These are phyloP conservation scores for Dryobates pubescens DNA, from an alignment of 2,797 vertebrate genomes.

Conservation along the genomic window DNA sequence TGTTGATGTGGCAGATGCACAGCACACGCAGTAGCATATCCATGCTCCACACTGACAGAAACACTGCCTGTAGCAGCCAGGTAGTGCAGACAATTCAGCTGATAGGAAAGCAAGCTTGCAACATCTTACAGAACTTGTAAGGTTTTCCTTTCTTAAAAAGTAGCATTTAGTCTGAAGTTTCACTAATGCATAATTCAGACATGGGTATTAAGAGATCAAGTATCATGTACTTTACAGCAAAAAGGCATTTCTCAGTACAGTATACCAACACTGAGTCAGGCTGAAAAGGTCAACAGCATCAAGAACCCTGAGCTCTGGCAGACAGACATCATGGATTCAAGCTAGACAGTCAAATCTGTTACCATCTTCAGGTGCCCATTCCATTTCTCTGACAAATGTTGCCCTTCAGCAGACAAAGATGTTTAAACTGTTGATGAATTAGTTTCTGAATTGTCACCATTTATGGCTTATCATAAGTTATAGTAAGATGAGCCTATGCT, in stretches of 20 bases:
- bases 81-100: not conserved
- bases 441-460: not conserved
- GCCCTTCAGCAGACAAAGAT: not conserved
- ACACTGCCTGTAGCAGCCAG: not conserved
- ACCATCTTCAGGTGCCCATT: not conserved
- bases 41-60: not conserved
- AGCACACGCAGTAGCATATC: not conserved
- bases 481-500: not conserved
- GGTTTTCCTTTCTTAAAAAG: not conserved
- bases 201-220: not conserved
- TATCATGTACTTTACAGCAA: not conserved
- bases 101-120: not conserved
- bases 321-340: not conserved
- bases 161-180: not conserved
- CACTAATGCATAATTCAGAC: not conserved
- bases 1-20: not conserved
- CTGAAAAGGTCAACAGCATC: not conserved
- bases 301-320: rapidly evolving
- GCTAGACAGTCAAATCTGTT: rapidly evolving
- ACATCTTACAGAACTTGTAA: not conserved
- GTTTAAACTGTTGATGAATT: not conserved
- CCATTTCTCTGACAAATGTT: not conserved
- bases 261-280: not conserved
- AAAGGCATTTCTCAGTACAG: not conserved
- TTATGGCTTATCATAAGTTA: not conserved